Base-by-base conservation (phyloP, 2,797 vertebrate species). In the Periparus ater region DNA sequence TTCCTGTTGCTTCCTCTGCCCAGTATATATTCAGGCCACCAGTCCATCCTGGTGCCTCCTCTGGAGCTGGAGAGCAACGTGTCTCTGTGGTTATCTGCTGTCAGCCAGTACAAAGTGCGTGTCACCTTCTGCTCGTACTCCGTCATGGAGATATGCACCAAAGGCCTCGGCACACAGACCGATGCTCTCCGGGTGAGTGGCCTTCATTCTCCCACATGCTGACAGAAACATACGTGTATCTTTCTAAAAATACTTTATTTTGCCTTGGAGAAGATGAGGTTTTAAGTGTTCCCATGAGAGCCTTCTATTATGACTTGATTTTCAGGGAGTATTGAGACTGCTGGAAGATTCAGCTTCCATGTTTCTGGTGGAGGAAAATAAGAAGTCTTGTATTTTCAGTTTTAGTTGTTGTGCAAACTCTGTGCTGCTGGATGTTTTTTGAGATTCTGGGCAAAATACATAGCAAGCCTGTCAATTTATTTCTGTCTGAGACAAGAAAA, bases 121-220 rank as follows among this genome's bases (percentile, higher is more conserved):
- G 98, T 99, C 93, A 99, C 99, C 9, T 99, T 99, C 98, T 99
- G 99, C 96, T 99, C 99, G 0, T 99, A 99, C 93, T 99, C 99
- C 0, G 99, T 99, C 85, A 99, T 99, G 99, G 99, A 99, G 98
- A 99, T 99, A 98, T 99, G 99, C 96, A 99, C 99, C 96, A 99
- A 99, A 91, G 99, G 99, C 50, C 98, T 99, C 61, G 99, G 99
- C 3, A 97, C 98, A 2, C 99, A 99, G 97, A 99, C 99, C 0
- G 98, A 99, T 44, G 94, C 96, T 16, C 98, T 99, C 32, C 97
- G 98, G 98, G 99, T 99, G 71, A 98, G 99, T 95, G 45, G 17
- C 2, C 68, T 12, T 36, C 6, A 6, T 67, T 71, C 75, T 36
- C 17, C 30, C 63, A 7, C 50, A 44, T 4, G 2, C 32, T 63